These are phyloP conservation scores for Kradibia gibbosae DNA, from an alignment of 1,140 invertebrate species.

Conservation along the genomic window DNA sequence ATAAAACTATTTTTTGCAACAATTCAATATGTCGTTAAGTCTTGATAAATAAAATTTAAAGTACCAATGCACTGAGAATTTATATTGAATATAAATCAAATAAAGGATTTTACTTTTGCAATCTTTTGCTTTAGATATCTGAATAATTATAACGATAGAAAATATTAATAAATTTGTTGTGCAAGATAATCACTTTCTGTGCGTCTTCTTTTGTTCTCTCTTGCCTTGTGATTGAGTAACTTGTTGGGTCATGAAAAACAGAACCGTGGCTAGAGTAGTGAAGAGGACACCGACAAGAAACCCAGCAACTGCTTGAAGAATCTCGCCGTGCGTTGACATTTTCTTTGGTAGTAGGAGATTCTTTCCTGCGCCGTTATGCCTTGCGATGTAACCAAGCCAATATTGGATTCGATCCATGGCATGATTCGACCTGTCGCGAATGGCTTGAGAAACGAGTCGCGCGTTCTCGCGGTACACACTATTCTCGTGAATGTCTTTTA, in stretches of 20 bases:
- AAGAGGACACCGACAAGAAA: slow-evolving; percentile 61
- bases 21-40: too few relatives aligned
- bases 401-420: slow-evolving; percentile 65
- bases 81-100: too few relatives aligned
- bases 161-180: not conserved
- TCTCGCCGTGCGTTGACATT: slow-evolving; percentile 60
- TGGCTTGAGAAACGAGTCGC: slow-evolving; percentile 61
- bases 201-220: slow-evolving; percentile 56
- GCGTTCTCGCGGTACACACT: slow-evolving; percentile 62
- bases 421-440: slow-evolving; percentile 66
- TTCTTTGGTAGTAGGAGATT: slow-evolving; percentile 56
- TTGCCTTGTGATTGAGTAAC: slow-evolving; percentile 46
- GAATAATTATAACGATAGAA: too few relatives aligned
- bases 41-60: too few relatives aligned
- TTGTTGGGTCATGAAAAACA: slow-evolving; percentile 53
- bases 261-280: slow-evolving; percentile 54
- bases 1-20: too few relatives aligned
- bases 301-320: slow-evolving; percentile 62
- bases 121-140: too few relatives aligned
- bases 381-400: slow-evolving; percentile 64
- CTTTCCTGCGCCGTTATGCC: slow-evolving; percentile 58
- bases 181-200: slow-evolving; percentile 47
- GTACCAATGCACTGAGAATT: too few relatives aligned
- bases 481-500: slow-evolving; percentile 59
- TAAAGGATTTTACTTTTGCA: too few relatives aligned